phyloP scores from a whole-genome alignment of 2,888 invertebrate species.

The Meta bourneti region DNA sequence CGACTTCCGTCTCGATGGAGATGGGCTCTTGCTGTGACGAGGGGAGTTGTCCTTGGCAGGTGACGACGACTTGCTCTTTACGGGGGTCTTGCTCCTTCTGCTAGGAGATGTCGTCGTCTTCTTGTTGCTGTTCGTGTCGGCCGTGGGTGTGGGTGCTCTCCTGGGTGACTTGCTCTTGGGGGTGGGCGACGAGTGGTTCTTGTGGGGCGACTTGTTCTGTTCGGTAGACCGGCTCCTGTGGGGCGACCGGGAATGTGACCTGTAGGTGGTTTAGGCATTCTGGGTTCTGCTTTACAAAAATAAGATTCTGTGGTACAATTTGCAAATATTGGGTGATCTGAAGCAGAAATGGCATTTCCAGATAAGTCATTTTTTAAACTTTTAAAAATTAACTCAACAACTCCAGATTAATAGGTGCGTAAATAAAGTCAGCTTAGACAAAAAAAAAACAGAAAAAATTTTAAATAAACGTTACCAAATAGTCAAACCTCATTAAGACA shows the following conservation, averaged over 20 bases:
- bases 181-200: conserved; percentile 39
- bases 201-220: conserved; percentile 51
- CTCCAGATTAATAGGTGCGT: not conserved
- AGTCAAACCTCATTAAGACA: not conserved
- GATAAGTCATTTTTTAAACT: not conserved
- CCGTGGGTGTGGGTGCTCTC: conserved; percentile 17
- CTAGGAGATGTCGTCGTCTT: conserved; percentile 43
- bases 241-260: conserved; percentile 63
- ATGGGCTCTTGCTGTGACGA: conserved; percentile 49
- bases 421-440: not conserved
- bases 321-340: conserved; percentile 24
- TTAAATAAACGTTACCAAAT: not conserved
- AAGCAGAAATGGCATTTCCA: conserved; percentile 35
- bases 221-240: conserved; percentile 60
- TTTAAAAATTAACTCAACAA: not conserved
- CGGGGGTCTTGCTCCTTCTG: conserved; percentile 31
- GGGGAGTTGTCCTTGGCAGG: conserved; percentile 56
- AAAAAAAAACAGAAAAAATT: not conserved
- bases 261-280: conserved; percentile 56
- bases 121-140: not conserved
- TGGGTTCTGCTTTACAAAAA: conserved; percentile 61
- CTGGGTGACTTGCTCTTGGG: conserved; percentile 62
- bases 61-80: conserved; percentile 54
- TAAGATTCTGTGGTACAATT: conserved; percentile 51
- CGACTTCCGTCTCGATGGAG: conserved; percentile 54